Conservation (phyloP, 2,797 vertebrate genomes). For the Lacerta viridis region DNA sequence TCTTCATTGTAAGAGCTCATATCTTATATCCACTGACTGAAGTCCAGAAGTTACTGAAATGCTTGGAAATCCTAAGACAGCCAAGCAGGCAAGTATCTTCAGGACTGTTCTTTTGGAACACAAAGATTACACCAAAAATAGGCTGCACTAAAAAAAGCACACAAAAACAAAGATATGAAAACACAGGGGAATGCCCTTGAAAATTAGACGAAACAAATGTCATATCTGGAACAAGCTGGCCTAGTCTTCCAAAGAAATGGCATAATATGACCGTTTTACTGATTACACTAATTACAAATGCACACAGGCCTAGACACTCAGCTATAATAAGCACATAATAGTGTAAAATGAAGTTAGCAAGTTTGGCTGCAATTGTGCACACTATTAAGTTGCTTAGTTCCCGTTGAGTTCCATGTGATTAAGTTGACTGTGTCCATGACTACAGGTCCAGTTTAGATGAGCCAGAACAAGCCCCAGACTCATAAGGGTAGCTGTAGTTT, state of each 20-base stretch:
- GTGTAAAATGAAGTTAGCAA: not conserved
- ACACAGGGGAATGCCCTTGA: not conserved
- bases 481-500: not conserved
- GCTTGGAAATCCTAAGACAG: not conserved
- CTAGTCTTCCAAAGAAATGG: constrained; percentile 5
- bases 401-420: not conserved
- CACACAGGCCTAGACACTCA: not conserved
- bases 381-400: not conserved
- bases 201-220: constrained; percentile 34
- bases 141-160: not conserved
- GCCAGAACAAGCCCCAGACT: not conserved
- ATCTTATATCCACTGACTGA: not conserved
- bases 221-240: not conserved
- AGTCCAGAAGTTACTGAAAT: not conserved
- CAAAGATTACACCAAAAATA: not conserved
- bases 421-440: not conserved
- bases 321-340: not conserved
- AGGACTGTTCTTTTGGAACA: not conserved
- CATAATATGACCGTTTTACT: constrained; percentile 42
- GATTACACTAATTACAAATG: not conserved
- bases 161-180: constrained; percentile 38
- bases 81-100: not conserved
- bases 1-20: not conserved
- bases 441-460: not conserved
- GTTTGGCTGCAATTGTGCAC: not conserved